A percentile compares a stretch with the other conserved stretches of the same genome.
These are phyloP conservation scores for Dendropsophus ebraccatus DNA, from an alignment of 2,113 vertebrate genomes.

Conservation along the genomic window DNA sequence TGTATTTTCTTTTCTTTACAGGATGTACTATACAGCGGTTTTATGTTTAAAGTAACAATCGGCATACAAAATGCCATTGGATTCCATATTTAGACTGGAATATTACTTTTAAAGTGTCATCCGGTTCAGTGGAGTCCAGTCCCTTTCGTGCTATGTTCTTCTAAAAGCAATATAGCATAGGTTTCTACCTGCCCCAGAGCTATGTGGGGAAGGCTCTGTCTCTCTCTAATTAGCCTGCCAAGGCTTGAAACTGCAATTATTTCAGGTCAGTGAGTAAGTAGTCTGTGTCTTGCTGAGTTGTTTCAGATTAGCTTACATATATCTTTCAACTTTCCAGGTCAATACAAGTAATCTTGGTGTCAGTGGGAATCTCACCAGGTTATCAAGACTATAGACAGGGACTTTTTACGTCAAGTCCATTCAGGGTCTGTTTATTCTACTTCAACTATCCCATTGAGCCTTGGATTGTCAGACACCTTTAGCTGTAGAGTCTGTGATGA, in stretches of 20 bases:
- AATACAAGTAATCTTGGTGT: slow-evolving; percentile 61
- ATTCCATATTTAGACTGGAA: background rate
- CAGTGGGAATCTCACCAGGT: slow-evolving; percentile 45
- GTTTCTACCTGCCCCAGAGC: slow-evolving; percentile 38
- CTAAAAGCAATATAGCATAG: slow-evolving; percentile 39
- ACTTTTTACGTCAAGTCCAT: slow-evolving; percentile 47
- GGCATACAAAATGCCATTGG: background rate
- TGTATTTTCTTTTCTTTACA: too few relatives aligned
- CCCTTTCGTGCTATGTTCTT: background rate
- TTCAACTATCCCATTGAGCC: slow-evolving; percentile 11
- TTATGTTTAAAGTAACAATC: too few relatives aligned
- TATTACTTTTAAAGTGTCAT: background rate
- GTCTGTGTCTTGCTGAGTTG: slow-evolving; percentile 44
- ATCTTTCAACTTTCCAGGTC: slow-evolving; percentile 59
- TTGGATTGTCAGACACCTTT: slow-evolving; percentile 54
- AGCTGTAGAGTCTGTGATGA: slow-evolving; percentile 9
- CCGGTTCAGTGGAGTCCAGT: slow-evolving; percentile 11
- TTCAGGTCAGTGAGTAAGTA: slow-evolving; percentile 57
- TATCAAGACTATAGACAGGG: slow-evolving; percentile 45
- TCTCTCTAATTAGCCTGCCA: slow-evolving; percentile 48
- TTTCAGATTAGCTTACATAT: slow-evolving; percentile 57
- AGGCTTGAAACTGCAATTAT: slow-evolving; percentile 61
- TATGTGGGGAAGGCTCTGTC: slow-evolving; percentile 25
- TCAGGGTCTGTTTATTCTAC: slow-evolving; percentile 52
- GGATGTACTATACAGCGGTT: too few relatives aligned